Percentiles rank a stretch among this genome's conserved stretches.
Conservation (phyloP, 2,888 invertebrate genomes). For the Cosmia pyralina region DNA sequence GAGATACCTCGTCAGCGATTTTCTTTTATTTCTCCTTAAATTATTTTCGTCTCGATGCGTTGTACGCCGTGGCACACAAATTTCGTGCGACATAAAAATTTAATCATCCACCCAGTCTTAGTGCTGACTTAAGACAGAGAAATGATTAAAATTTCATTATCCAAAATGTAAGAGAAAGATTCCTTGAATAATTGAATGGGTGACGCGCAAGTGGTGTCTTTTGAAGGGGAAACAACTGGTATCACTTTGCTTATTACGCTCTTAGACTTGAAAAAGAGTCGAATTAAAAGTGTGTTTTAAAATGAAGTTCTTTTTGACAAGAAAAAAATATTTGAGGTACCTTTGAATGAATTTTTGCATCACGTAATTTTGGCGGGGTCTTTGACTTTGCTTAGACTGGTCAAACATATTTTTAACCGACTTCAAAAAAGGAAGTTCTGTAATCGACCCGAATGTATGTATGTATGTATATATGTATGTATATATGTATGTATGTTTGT, state of each 20-base stretch:
- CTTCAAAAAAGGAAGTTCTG: too few species aligned
- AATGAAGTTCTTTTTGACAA: conserved; percentile 4
- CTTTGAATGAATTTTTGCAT: not conserved
- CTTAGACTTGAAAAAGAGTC: conserved; percentile 32
- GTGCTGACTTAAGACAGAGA: conserved; percentile 73
- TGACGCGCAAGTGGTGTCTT: conserved; percentile 73
- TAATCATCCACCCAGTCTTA: conserved; percentile 68
- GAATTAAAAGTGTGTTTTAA: conserved; percentile 42
- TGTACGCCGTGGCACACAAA: not conserved
- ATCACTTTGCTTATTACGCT: conserved; percentile 65
- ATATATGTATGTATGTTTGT: too few species aligned
- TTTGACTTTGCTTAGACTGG: not conserved
- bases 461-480: too few species aligned
- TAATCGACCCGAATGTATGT: too few species aligned
- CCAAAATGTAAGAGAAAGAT: conserved; percentile 84
- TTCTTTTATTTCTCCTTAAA: too few species aligned
- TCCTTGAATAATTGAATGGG: conserved; percentile 81
- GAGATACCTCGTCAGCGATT: too few species aligned
- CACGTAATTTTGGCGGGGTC: not conserved
- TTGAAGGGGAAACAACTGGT: conserved; percentile 56
- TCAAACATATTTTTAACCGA: too few species aligned
- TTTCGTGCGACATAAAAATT: conserved; percentile 62
- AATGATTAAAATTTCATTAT: conserved; percentile 85
- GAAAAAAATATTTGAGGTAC: conserved; percentile 17
- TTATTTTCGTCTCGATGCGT: too few species aligned